Evolutionary conservation across 2,113 vertebrate genomes (phyloP), one percentile per base, ranked within the genome.

Genomic region (Dasyornis broadbenti): DNA sequence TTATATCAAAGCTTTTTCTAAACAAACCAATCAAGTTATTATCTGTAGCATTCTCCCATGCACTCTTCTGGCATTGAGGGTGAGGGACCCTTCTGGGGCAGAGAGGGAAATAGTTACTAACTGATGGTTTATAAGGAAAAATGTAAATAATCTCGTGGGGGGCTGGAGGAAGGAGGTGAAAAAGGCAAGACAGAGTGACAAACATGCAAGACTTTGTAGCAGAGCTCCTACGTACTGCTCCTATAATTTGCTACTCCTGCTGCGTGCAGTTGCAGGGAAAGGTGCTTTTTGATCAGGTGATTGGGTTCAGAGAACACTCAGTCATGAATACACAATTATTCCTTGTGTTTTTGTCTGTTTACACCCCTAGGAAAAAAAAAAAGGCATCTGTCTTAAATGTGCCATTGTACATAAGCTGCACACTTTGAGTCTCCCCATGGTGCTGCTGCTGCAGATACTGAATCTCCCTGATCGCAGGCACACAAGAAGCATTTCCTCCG

Each of bases 291-390:
- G 86, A 95, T 83, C 35, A 65, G 50, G 19, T 93, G 92, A 96
- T 83, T 90, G 76, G 19, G 45, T 79, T 89, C 89, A 86, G 68
- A 65, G 65, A 93, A 79, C 52, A 82, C 16, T 56, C 69, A 72
- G 69, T 47, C 81, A 95, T 71, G 68, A 94, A 75, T 30, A 72
- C 33, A 26, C 39, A 89, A 89, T 89, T 95, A 96, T 97, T 90
- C 84, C 8, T 82, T 35, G 5, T 93, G 33, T 7, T 86, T 96
- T 59, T 84, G 33, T 82, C 88, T 83, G 37, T 21, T 45, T 94
- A 30, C 33, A 42, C 6, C 17, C 31, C 37, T 45, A 68, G 33
- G 50, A 90, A 91, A 52, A 90, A 91, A 90, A 92, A 96, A 96
- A 97, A 92, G 39, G 10, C 16, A 91, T 61, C 60, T 70, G 30